Evolutionary conservation across 2,888 invertebrate species (phyloP).

Genomic region (Agonopterix heracliana): DNA sequence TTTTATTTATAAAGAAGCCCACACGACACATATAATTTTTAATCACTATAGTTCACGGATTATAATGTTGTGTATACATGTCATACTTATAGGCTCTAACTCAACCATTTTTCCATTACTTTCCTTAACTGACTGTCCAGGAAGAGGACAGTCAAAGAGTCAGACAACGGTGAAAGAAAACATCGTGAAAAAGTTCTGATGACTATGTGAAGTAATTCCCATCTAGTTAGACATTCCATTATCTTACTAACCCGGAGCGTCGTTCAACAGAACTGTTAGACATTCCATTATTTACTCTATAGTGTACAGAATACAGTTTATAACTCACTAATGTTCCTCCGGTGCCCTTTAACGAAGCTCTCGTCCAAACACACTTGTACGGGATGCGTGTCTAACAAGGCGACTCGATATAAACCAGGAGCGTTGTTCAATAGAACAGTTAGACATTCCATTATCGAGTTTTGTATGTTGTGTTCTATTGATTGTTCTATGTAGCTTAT

Average conservation of each 20-base stretch:
- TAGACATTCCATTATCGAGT: conserved; percentile 88
- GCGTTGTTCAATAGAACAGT: conserved; percentile 77
- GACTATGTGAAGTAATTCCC: too few relatives aligned
- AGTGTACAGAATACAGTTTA: not conserved
- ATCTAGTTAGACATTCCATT: conserved; percentile 86
- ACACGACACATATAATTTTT: too few relatives aligned
- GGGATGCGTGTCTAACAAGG: conserved; percentile 69
- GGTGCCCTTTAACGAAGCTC: conserved; percentile 51
- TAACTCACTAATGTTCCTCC: conserved; percentile 74
- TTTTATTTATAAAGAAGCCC: too few relatives aligned
- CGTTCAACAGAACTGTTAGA: not conserved
- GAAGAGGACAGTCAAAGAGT: too few relatives aligned
- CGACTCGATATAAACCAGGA: conserved; percentile 56
- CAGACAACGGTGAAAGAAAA: too few relatives aligned
- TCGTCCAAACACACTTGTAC: conserved; percentile 41
- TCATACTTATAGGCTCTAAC: too few relatives aligned
- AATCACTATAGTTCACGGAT: too few relatives aligned
- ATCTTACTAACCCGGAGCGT: conserved; percentile 41
- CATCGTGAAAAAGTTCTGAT: too few relatives aligned
- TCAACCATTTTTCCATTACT: too few relatives aligned
- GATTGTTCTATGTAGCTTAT: conserved; percentile 79
- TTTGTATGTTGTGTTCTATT: conserved; percentile 92
- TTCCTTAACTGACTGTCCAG: too few relatives aligned
- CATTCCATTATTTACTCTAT: not conserved
- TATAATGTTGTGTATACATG: too few relatives aligned